phyloP scores from a whole-genome alignment of 2,113 vertebrate genomes.

The Menidia beryllina region DNA sequence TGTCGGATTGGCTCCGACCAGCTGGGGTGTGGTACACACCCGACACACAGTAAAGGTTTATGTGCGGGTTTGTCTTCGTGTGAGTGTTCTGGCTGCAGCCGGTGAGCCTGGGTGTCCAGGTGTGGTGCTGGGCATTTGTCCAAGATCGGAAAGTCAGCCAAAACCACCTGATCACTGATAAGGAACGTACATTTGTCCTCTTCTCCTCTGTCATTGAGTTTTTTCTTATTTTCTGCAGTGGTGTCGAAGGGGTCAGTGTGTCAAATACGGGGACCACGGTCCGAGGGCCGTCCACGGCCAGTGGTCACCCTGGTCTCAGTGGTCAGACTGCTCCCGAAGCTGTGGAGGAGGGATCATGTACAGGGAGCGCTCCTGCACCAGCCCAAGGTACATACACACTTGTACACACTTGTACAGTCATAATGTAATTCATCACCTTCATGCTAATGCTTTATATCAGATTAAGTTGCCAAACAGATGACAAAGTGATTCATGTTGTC shows the following conservation, averaged over 20 bases:
- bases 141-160: conserved; percentile 52
- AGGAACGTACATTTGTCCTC: conserved; percentile 34
- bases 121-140: conserved; percentile 65
- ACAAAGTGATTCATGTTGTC: conserved; percentile 55
- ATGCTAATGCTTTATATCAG: conserved; percentile 22
- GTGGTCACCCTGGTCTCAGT: conserved; percentile 92
- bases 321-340: conserved; percentile 94
- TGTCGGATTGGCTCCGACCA: conserved; percentile 40
- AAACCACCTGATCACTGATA: conserved; percentile 50
- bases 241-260: conserved; percentile 96
- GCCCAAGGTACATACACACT: conserved; percentile 86
- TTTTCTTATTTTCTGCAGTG: conserved; percentile 81
- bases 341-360: conserved; percentile 92
- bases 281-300: conserved; percentile 91
- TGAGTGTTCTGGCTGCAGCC: conserved; percentile 38
- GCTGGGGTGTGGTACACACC: conserved; percentile 22
- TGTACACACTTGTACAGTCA: conserved; percentile 7
- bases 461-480: conserved; percentile 38
- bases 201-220: conserved; percentile 27
- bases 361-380: conserved; percentile 92
- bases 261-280: conserved; percentile 90
- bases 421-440: conserved; percentile 36
- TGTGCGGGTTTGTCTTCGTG: conserved; percentile 40
- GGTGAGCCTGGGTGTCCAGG: conserved; percentile 57
- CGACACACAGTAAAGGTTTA: conserved; percentile 12